A percentile compares a stretch with the other conserved stretches of the same genome.
phyloP scores from a whole-genome alignment of 2,888 invertebrate genomes.

The Fabriciana adippe region DNA sequence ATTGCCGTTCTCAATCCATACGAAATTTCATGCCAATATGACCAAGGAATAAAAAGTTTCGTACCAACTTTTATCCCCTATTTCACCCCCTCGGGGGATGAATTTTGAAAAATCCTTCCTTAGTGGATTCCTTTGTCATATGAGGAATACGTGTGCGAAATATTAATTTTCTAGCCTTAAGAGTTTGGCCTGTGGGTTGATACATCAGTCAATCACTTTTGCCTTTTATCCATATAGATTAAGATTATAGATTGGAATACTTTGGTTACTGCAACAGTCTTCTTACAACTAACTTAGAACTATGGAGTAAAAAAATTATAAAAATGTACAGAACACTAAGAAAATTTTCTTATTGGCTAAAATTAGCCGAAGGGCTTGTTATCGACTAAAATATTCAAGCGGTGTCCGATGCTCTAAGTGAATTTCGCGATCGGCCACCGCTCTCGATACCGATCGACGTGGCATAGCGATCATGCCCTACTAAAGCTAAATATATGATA shows the following conservation, averaged over 20 bases:
- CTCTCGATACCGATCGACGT: conserved; percentile 51
- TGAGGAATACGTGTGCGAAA: too few relatives aligned
- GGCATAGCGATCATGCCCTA: conserved; percentile 38
- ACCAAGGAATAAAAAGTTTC: too few relatives aligned
- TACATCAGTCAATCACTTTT: too few relatives aligned
- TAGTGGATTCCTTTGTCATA: too few relatives aligned
- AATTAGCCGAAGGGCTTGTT: conserved; percentile 78
- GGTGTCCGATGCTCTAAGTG: conserved; percentile 78
- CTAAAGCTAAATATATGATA: conserved; percentile 25
- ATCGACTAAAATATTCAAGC: conserved; percentile 78
- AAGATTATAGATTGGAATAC: not conserved
- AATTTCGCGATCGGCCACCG: conserved; percentile 74
- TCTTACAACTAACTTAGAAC: not conserved
- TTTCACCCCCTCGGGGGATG: too few relatives aligned
- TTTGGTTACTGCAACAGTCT: not conserved
- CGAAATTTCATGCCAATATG: too few relatives aligned
- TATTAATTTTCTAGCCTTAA: too few relatives aligned
- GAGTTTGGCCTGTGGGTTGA: too few relatives aligned
- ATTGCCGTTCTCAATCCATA: too few relatives aligned
- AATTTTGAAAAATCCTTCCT: too few relatives aligned
- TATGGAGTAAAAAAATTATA: not conserved
- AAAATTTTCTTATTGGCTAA: conserved; percentile 63
- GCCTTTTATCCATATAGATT: too few relatives aligned
- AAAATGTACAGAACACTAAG: conserved; percentile 36
- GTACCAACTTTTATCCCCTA: too few relatives aligned